A percentile compares a stretch with the other conserved stretches of the same genome.
Evolutionary conservation across 2,797 vertebrate species (phyloP).

Genomic region (Rhinichthys osculus): DNA sequence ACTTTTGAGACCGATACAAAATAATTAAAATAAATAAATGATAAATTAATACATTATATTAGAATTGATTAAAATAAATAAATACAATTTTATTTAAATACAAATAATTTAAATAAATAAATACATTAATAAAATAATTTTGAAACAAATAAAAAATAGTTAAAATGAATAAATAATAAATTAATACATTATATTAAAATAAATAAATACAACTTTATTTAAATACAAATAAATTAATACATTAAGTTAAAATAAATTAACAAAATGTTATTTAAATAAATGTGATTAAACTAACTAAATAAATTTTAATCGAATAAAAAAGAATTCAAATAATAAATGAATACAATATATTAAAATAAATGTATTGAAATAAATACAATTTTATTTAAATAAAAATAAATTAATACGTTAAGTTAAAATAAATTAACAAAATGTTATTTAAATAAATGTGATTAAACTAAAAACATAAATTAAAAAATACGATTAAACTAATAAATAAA

Average conservation of each 20-base stretch:
- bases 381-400: neutral
- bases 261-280: neutral
- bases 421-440: neutral
- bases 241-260: neutral
- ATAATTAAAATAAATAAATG: no score
- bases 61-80: neutral
- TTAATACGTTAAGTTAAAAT: neutral
- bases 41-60: neutral
- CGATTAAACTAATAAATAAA: no score
- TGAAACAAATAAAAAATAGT: neutral
- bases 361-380: neutral
- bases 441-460: neutral
- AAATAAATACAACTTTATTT: neutral
- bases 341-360: neutral
- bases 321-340: no score
- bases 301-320: no score
- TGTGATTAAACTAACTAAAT: no score
- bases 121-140: neutral
- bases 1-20: neutral
- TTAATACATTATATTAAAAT: neutral
- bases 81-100: neutral
- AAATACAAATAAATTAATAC: neutral
- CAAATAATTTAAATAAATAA: neutral
- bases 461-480: no score
- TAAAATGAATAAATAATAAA: neutral